phyloP scores from a whole-genome alignment of 92 coral and sea anemone species.

The Pocillopora meandrina region DNA sequence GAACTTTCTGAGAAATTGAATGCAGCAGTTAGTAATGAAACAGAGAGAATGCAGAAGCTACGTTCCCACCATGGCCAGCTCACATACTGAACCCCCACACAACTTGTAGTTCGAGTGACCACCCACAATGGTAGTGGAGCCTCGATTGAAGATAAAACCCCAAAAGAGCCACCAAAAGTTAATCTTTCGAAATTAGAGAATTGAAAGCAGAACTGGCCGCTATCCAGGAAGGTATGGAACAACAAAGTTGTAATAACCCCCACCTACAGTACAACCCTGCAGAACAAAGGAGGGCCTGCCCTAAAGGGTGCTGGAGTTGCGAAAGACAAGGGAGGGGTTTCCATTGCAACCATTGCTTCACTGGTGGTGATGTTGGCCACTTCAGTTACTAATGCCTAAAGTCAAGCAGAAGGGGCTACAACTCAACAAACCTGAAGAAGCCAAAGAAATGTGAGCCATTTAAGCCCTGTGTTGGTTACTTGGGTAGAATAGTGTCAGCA shows the following conservation, averaged over 20 bases:
- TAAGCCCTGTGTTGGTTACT: conserved; percentile 7
- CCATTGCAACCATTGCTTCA: too few species aligned
- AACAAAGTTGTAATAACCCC: conserved; percentile 10
- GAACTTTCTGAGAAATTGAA: conserved; percentile 54
- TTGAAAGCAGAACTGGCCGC: conserved; percentile 38
- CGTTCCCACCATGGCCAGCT: conserved; percentile 33
- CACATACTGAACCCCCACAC: neutral
- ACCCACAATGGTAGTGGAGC: too few species aligned
- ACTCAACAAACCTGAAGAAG: conserved; percentile 12
- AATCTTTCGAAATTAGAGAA: conserved; percentile 34
- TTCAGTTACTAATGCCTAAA: conserved; percentile 33
- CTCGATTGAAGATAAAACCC: neutral
- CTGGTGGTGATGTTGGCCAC: too few species aligned
- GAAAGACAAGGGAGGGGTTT: too few species aligned
- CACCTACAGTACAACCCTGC: neutral
- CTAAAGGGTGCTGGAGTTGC: too few species aligned
- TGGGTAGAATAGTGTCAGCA: neutral
- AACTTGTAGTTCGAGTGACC: neutral
- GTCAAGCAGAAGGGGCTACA: neutral
- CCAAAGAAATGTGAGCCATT: neutral
- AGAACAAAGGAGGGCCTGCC: conserved; percentile 1
- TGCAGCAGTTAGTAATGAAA: conserved; percentile 41
- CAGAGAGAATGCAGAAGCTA: conserved; percentile 48
- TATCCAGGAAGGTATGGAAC: conserved; percentile 17
- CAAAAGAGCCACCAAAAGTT: conserved; percentile 21